Conservation (phyloP, 2,113 vertebrate species). For the Perca fluviatilis region DNA sequence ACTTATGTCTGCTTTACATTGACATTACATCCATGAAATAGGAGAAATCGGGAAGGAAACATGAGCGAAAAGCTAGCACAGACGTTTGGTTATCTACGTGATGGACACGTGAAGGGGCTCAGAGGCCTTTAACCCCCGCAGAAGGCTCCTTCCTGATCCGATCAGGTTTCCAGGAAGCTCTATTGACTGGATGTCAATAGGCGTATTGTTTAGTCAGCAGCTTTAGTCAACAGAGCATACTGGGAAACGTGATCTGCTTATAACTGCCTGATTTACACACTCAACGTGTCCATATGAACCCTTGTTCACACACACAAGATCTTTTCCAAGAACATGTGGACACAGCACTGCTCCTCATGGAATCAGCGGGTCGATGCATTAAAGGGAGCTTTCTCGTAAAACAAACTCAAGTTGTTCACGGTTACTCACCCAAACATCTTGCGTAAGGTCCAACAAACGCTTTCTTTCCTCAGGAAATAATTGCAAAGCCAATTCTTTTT, state of each 20-base stretch:
- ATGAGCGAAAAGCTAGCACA: too few relatives aligned
- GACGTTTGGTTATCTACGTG: not conserved
- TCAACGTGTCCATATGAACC: not conserved
- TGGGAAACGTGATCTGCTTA: constrained; percentile 32
- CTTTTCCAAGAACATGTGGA: not conserved
- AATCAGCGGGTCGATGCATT: not conserved
- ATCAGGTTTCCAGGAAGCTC: constrained; percentile 36
- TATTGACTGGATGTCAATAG: constrained; percentile 6
- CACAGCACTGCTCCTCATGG: not conserved
- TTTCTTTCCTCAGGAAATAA: too few relatives aligned
- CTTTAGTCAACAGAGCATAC: constrained; percentile 15
- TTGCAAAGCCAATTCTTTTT: too few relatives aligned
- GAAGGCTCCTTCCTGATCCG: constrained; percentile 2
- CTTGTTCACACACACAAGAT: not conserved
- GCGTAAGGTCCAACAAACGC: too few relatives aligned
- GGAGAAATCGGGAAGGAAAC: too few relatives aligned
- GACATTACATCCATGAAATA: too few relatives aligned
- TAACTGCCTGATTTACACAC: constrained; percentile 3
- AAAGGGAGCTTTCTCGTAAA: not conserved
- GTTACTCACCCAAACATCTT: too few relatives aligned
- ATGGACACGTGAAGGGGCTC: not conserved
- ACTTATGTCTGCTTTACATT: too few relatives aligned
- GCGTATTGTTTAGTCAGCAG: constrained; percentile 12
- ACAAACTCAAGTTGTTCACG: too few relatives aligned
- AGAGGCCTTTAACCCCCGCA: not conserved